Conservation (phyloP, 2,797 vertebrate species). For the Crypturellus tataupa region DNA sequence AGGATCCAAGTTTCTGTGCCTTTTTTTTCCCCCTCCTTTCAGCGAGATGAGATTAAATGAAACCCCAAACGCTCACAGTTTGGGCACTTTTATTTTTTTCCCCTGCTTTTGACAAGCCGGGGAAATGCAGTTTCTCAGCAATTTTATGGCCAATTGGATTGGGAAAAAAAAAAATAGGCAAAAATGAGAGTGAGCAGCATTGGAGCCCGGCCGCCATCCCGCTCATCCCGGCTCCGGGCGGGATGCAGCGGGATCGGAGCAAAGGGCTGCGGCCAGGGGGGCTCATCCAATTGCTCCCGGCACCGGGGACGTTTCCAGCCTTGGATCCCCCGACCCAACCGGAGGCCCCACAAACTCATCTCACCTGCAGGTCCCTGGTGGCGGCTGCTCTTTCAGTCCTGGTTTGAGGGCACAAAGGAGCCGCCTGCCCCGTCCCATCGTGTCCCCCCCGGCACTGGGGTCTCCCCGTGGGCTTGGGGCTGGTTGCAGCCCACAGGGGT, state of each 20-base stretch:
- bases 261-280: too few species aligned
- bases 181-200: not conserved
- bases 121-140: slow-evolving; percentile 53
- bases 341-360: not conserved
- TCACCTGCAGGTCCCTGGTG: not conserved
- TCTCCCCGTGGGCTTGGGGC: too few species aligned
- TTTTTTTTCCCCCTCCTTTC: not conserved
- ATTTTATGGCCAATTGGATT: slow-evolving; percentile 67
- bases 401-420: not conserved
- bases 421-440: too few species aligned
- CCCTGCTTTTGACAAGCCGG: not conserved
- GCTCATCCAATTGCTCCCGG: too few species aligned
- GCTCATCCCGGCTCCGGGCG: not conserved
- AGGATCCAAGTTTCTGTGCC: slow-evolving; percentile 46
- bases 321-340: too few species aligned
- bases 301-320: too few species aligned
- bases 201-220: not conserved
- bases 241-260: too few species aligned
- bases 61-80: slow-evolving; percentile 58
- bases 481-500: not conserved
- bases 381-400: too few species aligned
- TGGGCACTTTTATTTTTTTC: not conserved
- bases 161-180: not conserved
- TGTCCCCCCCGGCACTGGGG: too few species aligned
- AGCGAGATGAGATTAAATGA: slow-evolving; percentile 69